Percentiles rank a stretch among this genome's conserved stretches.
These are phyloP conservation scores for Oligia latruncula DNA, from an alignment of 2,888 invertebrate species.

Conservation along the genomic window DNA sequence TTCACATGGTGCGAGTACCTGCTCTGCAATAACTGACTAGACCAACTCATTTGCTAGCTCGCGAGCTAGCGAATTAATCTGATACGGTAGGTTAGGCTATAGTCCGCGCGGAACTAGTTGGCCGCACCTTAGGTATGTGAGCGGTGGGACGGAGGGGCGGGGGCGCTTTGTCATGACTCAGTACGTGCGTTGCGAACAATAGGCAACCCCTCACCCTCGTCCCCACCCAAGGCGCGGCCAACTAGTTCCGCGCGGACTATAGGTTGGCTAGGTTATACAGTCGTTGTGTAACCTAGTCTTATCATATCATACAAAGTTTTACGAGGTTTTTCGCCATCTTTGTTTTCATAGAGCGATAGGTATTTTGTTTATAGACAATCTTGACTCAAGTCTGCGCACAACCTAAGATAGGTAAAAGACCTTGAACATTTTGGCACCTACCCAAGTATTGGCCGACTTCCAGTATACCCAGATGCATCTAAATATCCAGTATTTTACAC, in stretches of 20 bases:
- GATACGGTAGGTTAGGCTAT: too few species aligned
- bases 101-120: too few species aligned
- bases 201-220: too few species aligned
- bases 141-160: too few species aligned
- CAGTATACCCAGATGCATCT: slow-evolving; percentile 5
- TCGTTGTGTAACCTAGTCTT: not conserved
- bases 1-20: not conserved
- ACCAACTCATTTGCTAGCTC: not conserved
- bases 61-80: too few species aligned
- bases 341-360: too few species aligned
- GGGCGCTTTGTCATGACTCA: too few species aligned
- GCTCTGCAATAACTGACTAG: not conserved
- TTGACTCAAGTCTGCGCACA: not conserved
- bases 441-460: slow-evolving; percentile 16
- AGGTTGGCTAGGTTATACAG: too few species aligned
- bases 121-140: too few species aligned
- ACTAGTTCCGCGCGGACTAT: not conserved
- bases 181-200: too few species aligned
- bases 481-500: not conserved
- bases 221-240: too few species aligned
- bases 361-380: not conserved
- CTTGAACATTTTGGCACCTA: slow-evolving; percentile 6
- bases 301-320: fast-evolving
- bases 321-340: not conserved
- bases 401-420: not conserved